Evolutionary conservation across 2,113 vertebrate genomes (phyloP), one percentile per base, ranked within the genome.

Genomic region (Boulengeromyrus knoepffleri): DNA sequence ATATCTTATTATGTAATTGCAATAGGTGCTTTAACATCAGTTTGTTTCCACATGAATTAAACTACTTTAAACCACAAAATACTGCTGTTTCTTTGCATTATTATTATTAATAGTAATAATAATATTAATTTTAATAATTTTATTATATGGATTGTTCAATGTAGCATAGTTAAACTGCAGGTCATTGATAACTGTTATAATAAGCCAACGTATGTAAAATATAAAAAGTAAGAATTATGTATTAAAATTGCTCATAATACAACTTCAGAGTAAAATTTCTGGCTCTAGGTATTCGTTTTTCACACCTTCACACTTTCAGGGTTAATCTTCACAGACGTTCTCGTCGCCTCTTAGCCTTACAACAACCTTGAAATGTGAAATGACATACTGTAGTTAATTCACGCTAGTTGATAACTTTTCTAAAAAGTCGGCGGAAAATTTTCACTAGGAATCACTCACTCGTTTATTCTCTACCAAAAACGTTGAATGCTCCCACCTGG

Each of bases 401-500:
- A 15, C 15, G 13, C 5, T 80, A 77, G 17, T 19, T 42, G 70
- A 80, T 80, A 80, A 80, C 31, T 42, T 80, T 80, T 15, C 74
- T 39, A 39, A 42, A 80, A 8, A 19, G 39, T 80, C 74, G 2
- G 74, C 31, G 36, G 9, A 80, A 42, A 80, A 8, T 6, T 1
- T 42, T 42, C 74, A 42, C 74, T 80, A 42, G 74, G 74, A 19
- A 80, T 80, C 74, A 80, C 15, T 80, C 36, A 9, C 5, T 42
- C 36, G 36, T 42, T 42, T 42, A 42, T 80, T 80, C 74, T 80
- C 36, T 42, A 80, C 74, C 17, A 39, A 80, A 42, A 80, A 19
- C 74, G 74, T 80, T 42, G 42, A 87, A 87, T 53, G 27, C 85
- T 87, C 45, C 49, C 85, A 87, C 85, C 85, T 87, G 85, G 85